Percentiles rank a stretch among this genome's conserved stretches.
These are phyloP conservation scores for Sclerurus mexicanus DNA, from an alignment of 2,113 vertebrate species.

Conservation along the genomic window DNA sequence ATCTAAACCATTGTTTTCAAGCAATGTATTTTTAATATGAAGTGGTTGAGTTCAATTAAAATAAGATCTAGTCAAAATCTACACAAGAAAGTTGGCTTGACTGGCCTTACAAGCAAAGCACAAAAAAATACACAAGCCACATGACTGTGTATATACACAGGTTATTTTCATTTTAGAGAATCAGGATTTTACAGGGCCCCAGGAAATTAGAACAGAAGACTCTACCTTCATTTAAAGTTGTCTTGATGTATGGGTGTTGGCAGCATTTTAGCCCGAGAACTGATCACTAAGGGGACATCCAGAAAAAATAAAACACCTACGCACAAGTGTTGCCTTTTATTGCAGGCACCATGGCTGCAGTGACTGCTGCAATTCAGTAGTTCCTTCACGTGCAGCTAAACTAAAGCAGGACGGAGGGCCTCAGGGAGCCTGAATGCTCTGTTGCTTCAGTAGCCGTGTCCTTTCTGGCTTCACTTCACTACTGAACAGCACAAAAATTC, in stretches of 20 bases:
- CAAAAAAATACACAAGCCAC: background rate
- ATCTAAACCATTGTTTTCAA: background rate
- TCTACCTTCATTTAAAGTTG: background rate
- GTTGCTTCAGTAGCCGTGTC: background rate
- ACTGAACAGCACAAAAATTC: background rate
- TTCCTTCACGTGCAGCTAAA: background rate
- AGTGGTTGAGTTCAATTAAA: background rate
- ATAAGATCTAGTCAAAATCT: background rate
- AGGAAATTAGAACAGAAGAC: background rate
- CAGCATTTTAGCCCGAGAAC: background rate
- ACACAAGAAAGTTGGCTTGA: background rate
- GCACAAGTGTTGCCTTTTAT: fast-evolving
- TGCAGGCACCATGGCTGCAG: background rate
- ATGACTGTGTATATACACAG: background rate
- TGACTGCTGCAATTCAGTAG: background rate
- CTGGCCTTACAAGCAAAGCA: background rate
- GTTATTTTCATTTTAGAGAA: background rate
- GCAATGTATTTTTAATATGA: background rate
- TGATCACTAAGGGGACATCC: background rate
- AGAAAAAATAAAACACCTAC: background rate
- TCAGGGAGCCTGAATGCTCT: background rate
- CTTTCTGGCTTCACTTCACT: background rate
- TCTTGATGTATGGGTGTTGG: background rate
- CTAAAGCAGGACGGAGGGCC: background rate
- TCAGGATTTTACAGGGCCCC: background rate